Evolutionary conservation across 2,888 invertebrate species (phyloP).

Genomic region (Tipula unca): DNA sequence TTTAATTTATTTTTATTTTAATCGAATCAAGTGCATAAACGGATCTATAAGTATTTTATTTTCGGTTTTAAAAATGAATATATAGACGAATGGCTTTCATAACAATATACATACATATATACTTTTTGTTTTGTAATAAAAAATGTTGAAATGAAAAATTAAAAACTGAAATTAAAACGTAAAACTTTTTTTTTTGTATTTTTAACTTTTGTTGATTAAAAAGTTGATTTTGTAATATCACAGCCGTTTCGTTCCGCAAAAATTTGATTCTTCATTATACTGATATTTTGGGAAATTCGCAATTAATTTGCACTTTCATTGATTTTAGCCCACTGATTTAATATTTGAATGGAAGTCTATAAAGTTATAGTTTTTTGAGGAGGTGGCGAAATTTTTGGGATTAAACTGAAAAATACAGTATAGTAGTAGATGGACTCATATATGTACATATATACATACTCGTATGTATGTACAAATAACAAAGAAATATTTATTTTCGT

Average conservation of each 20-base stretch:
- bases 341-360: neutral
- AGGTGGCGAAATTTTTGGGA: neutral
- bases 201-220: neutral
- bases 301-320: slow-evolving; percentile 2
- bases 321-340: neutral
- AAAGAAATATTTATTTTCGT: neutral
- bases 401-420: neutral
- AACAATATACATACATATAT: neutral
- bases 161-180: neutral
- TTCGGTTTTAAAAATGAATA: neutral
- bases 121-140: neutral
- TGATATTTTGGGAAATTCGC: neutral
- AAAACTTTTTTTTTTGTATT: neutral
- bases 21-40: neutral
- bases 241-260: neutral
- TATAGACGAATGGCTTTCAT: neutral
- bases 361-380: neutral
- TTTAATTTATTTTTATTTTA: neutral
- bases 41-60: neutral
- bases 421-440: neutral
- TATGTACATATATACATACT: neutral
- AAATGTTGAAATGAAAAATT: too few species aligned
- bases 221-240: neutral
- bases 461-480: too few species aligned
- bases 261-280: neutral